Conservation (phyloP, 2,113 vertebrate species). For the Indicator maculatus region DNA sequence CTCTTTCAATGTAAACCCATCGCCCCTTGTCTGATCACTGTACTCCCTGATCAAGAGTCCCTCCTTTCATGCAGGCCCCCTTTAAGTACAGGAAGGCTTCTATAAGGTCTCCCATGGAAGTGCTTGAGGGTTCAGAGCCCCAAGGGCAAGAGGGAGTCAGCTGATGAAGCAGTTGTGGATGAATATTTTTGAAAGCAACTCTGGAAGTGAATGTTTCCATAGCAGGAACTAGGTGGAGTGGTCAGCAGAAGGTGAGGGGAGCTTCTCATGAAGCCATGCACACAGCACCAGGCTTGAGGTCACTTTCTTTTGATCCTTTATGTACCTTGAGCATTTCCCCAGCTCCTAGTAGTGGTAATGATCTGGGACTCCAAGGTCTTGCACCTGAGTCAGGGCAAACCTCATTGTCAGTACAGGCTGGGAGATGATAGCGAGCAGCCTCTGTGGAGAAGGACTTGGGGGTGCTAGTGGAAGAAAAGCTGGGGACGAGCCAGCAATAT, state of each 20-base stretch:
- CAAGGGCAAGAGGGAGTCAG: not conserved
- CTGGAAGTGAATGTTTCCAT: not conserved
- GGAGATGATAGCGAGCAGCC: no score
- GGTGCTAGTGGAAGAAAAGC: no score
- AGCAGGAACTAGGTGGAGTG: not conserved
- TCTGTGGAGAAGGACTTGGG: no score
- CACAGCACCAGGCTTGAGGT: not conserved
- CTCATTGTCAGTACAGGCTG: no score
- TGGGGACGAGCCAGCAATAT: no score
- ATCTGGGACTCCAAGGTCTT: no score
- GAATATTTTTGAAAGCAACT: not conserved
- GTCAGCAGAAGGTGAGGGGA: not conserved
- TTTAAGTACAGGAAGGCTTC: no score
- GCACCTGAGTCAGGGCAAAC: no score
- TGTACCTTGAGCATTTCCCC: not conserved
- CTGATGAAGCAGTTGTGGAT: not conserved
- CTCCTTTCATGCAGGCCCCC: no score
- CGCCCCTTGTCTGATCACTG: no score
- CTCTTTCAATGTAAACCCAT: no score
- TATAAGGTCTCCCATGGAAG: not conserved
- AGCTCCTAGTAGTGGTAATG: not conserved
- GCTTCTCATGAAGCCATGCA: rapidly evolving
- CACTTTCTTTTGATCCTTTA: not conserved
- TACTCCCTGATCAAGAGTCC: no score
- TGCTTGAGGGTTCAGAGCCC: not conserved